Percentiles rank a stretch among this genome's conserved stretches.
phyloP scores from a whole-genome alignment of 2,797 vertebrate species.

The Notolepis coatsorum region DNA sequence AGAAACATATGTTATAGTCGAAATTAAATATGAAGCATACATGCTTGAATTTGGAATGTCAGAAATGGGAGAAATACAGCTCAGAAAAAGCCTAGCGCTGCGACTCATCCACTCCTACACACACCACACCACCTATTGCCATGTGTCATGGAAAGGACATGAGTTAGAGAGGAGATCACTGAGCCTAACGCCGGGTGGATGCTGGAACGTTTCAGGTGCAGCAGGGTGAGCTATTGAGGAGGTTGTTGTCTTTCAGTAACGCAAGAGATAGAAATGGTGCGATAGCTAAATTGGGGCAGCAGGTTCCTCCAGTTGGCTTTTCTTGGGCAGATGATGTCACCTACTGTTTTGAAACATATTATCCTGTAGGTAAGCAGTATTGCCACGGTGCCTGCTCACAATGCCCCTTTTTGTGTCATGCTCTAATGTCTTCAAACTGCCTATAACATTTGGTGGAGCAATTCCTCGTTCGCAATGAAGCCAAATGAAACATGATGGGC shows the following conservation, averaged over 20 bases:
- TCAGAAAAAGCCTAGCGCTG: too few relatives aligned
- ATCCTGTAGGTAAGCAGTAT: too few relatives aligned
- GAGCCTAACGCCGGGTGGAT: neutral
- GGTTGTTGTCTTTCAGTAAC: conserved; percentile 14
- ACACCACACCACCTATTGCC: neutral
- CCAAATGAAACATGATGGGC: conserved; percentile 1
- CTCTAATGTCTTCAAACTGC: neutral
- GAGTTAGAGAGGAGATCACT: conserved; percentile 7
- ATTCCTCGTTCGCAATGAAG: neutral
- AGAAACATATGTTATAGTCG: neutral
- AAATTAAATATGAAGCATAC: neutral
- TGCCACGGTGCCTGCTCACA: too few relatives aligned
- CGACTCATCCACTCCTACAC: too few relatives aligned
- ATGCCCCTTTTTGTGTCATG: neutral
- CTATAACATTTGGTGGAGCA: neutral
- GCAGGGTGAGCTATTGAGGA: conserved; percentile 14
- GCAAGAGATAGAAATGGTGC: conserved; percentile 11
- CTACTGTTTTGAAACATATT: neutral
- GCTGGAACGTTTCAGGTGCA: conserved; percentile 33
- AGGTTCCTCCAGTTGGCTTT: neutral
- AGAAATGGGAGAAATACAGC: too few relatives aligned
- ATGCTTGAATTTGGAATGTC: neutral
- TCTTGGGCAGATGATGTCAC: neutral
- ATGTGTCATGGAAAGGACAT: neutral
- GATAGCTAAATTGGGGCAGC: neutral